Base-by-base conservation (phyloP, 2,888 invertebrate genomes). In the Creontiades dilutus region DNA sequence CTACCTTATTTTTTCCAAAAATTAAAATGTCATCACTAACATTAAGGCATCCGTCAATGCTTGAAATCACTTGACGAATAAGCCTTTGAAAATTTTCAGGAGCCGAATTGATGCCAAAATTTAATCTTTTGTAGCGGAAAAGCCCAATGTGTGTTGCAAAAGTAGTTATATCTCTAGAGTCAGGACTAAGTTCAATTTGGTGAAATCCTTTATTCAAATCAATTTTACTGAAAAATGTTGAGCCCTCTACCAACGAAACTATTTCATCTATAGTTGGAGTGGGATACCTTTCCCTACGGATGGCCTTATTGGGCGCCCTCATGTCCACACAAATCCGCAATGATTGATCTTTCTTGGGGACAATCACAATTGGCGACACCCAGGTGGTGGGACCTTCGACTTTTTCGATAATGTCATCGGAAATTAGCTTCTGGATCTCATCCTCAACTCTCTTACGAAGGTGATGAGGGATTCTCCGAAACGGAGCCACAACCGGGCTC, bases 91-190 rank as follows among this genome's bases (percentile, higher is more conserved):
- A 90, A 9, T 61, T 75, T 11, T 90, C 85, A 19, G 90, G 47
- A 11, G 90, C 90, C 5, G 86, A 28, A 13, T 47, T 47, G 2
- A 86, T 86, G n/a, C 75, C 86, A 46, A 86, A 86, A 46, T 23
- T 86, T 48, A 75, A 23, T 75, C 86, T 16, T 48, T 86, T 86
- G 48, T 86, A 86, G 12, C 86, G 86, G 16, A 23, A 75, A 9
- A 86, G 48, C 14, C 86, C 86, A 14, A 75, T 11, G 47, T 86
- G 86, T 5, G 86, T 86, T n/a, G 86, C 55, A 19, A 89, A 89
- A 16, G 84, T n/a, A n/a, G n/a, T 89, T 9, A 89, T 28, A 19
- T 28, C 3, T n/a, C 89, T 84, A n/a, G 82, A 89, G 2, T 16
- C 37, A n/a, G 23, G 1, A 12, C 28, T 57, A 13, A 89, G 23